Base-by-base conservation (phyloP, 2,113 vertebrate species). In the Cyanoderma ruficeps region DNA sequence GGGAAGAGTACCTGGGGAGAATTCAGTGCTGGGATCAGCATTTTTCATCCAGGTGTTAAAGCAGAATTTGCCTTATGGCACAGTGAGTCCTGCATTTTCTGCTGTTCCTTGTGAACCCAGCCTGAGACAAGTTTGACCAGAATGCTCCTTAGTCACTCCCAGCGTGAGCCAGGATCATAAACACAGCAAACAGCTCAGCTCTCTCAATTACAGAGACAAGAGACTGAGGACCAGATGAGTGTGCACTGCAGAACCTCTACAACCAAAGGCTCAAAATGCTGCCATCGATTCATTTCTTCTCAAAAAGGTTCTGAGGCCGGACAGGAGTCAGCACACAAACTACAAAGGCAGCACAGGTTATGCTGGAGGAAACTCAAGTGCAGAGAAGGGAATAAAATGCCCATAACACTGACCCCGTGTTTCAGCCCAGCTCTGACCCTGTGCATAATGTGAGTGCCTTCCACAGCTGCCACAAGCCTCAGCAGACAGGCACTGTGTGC, bases 251-350 rank as follows among this genome's bases (percentile, higher is more conserved):
- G 46, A 81, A 15, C 46, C 11, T 12, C 31, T 8, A 8, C 3
- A 50, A 14, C 15, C 44, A 42, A 49, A 49, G 61, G 37, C 15
- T 59, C 67, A 4, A 13, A 68, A 67, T 11, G 23, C 61, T n/a
- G 47, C 1, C 1, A 63, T 27, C 8, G 0, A 28, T 30, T 30
- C 16, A 5, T 3, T 6, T 23, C 65, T 60, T 8, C 39, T 67
- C 70, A 76, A 21, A 61, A 53, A 0, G n/a, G 25, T 22, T n/a
- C 61, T 72, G 30, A 57, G 85, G 41, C 71, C n/a, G 31, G n/a
- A 16, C 19, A 56, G 23, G 15, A 63, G 28, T 20, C 25, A 3
- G 69, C 83, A 77, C 57, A 47, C n/a, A 64, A 74, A 13, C n/a
- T 13, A 1, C 33, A 5, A 13, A 6, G 5, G 33, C 47, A 21